Base-by-base conservation (phyloP, 2,113 vertebrate genomes). In the Hystrix brachyura region DNA sequence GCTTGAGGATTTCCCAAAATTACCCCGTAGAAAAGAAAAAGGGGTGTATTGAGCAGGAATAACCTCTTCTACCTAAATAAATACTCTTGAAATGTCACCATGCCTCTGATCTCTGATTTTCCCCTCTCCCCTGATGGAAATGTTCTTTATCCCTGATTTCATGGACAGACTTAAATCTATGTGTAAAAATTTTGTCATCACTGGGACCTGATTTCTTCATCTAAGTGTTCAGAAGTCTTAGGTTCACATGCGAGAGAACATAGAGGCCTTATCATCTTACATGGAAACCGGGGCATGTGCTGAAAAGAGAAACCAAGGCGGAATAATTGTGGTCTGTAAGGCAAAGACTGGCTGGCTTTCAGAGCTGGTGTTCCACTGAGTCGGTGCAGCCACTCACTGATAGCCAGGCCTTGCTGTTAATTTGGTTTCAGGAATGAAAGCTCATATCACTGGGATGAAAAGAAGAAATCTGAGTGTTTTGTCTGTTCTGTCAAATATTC, bases 111-210 rank as follows among this genome's bases (percentile, higher is more conserved):
- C 23, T 59, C 95, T 78, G 84, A 71, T 76, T 46, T 51, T 6
- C 62, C 53, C n/a, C 64, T 23, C n/a, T 51, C 48, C 55, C n/a
- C 34, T 2, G 6, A 25, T 79, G 92, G 87, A 92, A 92, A 71
- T 11, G 21, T 86, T 94, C 82, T 55, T 92, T 67, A 60, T 55
- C 81, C 94, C 94, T 7, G 5, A 92, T 94, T 94, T 97, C 84
- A 80, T 6, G 62, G 87, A 79, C 34, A 81, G 96, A 81, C 60
- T 87, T 87, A 94, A 96, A 92, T 96, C 81, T 76, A n/a, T 32
- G 85, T 82, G 87, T 90, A 96, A 97, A 97, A 96, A 96, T 95
- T 97, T 97, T 92, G 81, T 95, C 95, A 88, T 91, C 55, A 29
- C 78, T 51, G 23, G 93, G 87, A 72, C 93, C 80, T 51, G 92